These are phyloP conservation scores for Pteronura brasiliensis DNA, from an alignment of 2,113 vertebrate genomes.

Conservation along the genomic window DNA sequence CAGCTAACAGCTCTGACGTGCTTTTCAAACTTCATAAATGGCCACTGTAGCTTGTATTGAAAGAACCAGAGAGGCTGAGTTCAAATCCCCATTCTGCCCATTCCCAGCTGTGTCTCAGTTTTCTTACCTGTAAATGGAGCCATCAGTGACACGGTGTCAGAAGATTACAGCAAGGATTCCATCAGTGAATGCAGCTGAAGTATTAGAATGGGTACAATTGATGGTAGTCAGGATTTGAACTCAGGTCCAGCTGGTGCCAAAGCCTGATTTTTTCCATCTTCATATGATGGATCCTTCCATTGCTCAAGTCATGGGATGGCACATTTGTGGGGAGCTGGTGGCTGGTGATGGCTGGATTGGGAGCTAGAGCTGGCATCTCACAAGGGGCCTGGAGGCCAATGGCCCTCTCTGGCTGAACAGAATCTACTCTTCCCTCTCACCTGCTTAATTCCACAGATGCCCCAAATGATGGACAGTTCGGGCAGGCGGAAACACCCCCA, in stretches of 20 bases:
- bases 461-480: background rate
- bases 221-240: background rate
- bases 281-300: rapidly evolving
- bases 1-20: rapidly evolving
- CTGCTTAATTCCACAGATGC: background rate
- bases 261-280: background rate
- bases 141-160: too few species aligned
- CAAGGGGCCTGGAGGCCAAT: background rate
- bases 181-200: too few species aligned
- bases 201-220: background rate
- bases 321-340: rapidly evolving
- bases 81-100: background rate
- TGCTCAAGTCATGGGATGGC: background rate
- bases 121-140: background rate
- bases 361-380: background rate
- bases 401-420: background rate
- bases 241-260: background rate
- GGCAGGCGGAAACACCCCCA: background rate
- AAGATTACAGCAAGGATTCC: background rate
- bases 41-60: background rate
- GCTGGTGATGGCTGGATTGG: background rate
- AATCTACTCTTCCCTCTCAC: background rate
- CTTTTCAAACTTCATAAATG: background rate
- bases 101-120: background rate
- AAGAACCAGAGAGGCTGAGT: background rate